These are phyloP conservation scores for Festucalex cinctus DNA, from an alignment of 2,113 vertebrate genomes.

Conservation along the genomic window DNA sequence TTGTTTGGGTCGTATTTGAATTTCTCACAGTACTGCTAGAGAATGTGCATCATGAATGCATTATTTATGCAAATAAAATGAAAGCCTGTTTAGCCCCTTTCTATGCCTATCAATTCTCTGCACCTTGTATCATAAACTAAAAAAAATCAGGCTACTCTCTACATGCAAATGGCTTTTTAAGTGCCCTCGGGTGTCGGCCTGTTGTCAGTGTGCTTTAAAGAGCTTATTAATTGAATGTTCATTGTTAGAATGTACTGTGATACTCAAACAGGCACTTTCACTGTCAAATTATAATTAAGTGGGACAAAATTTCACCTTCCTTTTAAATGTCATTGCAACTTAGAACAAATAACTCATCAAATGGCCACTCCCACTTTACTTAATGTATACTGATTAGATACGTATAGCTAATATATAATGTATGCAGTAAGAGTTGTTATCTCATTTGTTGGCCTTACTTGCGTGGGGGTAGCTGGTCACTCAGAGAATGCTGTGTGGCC, in stretches of 20 bases:
- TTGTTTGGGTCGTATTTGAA: slow-evolving; percentile 3
- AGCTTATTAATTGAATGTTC: neutral
- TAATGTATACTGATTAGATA: neutral
- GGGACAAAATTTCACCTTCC: neutral
- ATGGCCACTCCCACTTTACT: neutral
- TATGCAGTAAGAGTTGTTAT: neutral
- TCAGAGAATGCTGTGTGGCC: slow-evolving; percentile 96
- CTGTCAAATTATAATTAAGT: neutral
- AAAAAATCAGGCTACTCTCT: neutral
- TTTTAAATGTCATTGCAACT: neutral
- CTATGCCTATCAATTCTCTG: slow-evolving; percentile 9
- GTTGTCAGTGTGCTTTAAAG: neutral
- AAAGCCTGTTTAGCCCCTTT: slow-evolving; percentile 5
- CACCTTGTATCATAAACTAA: neutral
- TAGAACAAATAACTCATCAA: neutral
- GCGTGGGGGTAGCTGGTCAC: slow-evolving; percentile 93
- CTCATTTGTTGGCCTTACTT: slow-evolving; percentile 74
- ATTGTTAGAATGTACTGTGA: neutral
- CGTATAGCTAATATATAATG: neutral
- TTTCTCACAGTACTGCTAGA: slow-evolving; percentile 1
- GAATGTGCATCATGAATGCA: slow-evolving; percentile 3
- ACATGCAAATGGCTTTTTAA: neutral
- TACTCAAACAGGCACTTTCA: neutral
- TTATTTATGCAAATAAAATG: neutral
- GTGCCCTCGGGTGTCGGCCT: neutral